A percentile compares a stretch with the other conserved stretches of the same genome.
These are phyloP conservation scores for Pseudomugil gertrudae DNA, from an alignment of 2,797 vertebrate species.

Conservation along the genomic window DNA sequence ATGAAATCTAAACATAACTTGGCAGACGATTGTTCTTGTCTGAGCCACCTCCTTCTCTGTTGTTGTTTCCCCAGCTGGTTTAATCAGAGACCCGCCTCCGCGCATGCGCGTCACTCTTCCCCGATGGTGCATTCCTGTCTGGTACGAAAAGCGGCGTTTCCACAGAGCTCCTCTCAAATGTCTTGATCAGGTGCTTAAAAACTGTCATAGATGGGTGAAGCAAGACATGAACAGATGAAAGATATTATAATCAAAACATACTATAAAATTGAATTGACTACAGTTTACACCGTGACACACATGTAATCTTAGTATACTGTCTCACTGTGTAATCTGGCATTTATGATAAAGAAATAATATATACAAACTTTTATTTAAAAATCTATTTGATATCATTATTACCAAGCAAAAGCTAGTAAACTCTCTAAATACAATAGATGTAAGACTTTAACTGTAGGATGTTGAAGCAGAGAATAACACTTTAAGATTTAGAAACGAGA, in stretches of 20 bases:
- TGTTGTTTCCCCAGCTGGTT: conserved; percentile 85
- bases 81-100: conserved; percentile 73
- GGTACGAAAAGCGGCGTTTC: not conserved
- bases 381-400: not conserved
- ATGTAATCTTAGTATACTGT: not conserved
- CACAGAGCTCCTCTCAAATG: rapidly evolving
- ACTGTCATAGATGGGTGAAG: not conserved
- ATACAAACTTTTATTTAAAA: not conserved
- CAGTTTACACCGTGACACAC: not conserved
- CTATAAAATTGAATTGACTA: not conserved
- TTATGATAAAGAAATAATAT: not conserved
- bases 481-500: conserved; percentile 22
- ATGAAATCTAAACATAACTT: conserved; percentile 36
- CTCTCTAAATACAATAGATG: not conserved
- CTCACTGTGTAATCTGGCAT: not conserved
- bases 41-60: conserved; percentile 69
- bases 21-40: conserved; percentile 20
- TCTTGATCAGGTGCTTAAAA: rapidly evolving
- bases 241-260: not conserved
- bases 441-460: rapidly evolving
- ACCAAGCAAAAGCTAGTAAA: not conserved
- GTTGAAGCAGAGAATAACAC: conserved; percentile 5
- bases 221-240: not conserved
- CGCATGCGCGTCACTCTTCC: conserved; percentile 65
- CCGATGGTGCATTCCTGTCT: conserved; percentile 55